Base-by-base conservation (phyloP, 2,888 invertebrate genomes). In the Asteroscopus sphinx region DNA sequence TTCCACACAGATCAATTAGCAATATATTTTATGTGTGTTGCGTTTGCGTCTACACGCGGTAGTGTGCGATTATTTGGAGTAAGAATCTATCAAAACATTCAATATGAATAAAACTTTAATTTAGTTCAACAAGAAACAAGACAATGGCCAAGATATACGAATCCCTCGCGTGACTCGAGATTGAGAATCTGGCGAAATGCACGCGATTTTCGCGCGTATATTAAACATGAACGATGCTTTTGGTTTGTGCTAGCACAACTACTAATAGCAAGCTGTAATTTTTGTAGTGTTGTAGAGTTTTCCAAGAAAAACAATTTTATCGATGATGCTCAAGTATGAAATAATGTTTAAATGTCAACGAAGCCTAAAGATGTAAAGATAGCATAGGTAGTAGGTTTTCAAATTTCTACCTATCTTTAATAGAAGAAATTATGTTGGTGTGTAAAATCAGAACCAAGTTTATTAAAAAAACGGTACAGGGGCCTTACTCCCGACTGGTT, bases 81-180 rank as follows among this genome's bases (percentile, higher is more conserved):
- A 42, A 51, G 11, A 13, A 36, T 63, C 17, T 1, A 17, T 26
- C 44, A 57, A 32, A 57, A 32, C 15, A 30, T 42, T 42, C 11
- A 42, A 42, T 45, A 40, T 45, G 30, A 47, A 59, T 21, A 57
- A 26, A 2, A 52, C 12, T 33, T 42, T 21, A 35, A 56, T 36
- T 7, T 36, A 37, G 16, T 51, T 25, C 25, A 12, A 33, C 33
- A 41, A 37, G 48, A 48, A 41, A 56, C 9, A 25, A 61, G 42
- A 51, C 39, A 63, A 52, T 49, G 47, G 17, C 45, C 37, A 33
- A 16, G 15, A 40, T 8, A 33, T 57, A 63, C 63, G 44, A 57
- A 57, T 48, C 9, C 41, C 25, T 67, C 35, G 44, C 52, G 25
- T 68, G 55, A 45, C 3, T 35, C 30, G 26, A 8, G 13, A 39